phyloP scores from a whole-genome alignment of 2,113 vertebrate genomes.

The Aptenodytes patagonicus region DNA sequence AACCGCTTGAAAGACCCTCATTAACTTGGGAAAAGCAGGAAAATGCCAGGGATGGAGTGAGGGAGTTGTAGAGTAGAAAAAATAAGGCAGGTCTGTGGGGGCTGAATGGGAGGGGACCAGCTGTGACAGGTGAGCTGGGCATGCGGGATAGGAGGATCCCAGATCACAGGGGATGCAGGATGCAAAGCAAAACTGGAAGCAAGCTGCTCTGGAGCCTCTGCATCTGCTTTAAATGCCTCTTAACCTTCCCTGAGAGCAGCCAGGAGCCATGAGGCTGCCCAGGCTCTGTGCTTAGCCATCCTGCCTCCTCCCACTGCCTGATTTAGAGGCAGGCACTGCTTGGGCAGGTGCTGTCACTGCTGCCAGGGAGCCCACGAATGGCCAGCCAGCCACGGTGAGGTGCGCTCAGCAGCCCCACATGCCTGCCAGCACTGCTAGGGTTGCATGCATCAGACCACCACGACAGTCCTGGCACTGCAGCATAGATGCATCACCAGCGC shows the following conservation, averaged over 20 bases:
- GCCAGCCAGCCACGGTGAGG: rapidly evolving
- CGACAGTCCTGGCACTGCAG: neutral
- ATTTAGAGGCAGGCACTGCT: neutral
- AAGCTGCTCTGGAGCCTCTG: neutral
- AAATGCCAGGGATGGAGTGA: neutral
- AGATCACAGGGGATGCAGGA: neutral
- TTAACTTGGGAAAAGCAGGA: neutral
- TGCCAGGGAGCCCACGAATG: neutral
- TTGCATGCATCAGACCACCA: neutral
- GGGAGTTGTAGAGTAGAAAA: neutral
- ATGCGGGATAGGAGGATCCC: neutral
- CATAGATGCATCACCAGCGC: neutral
- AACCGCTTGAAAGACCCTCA: neutral
- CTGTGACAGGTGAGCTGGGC: neutral
- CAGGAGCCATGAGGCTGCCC: neutral
- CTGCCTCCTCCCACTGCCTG: neutral
- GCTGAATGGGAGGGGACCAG: neutral
- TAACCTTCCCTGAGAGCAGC: neutral
- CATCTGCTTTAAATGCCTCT: neutral
- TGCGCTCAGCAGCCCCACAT: neutral
- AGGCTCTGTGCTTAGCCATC: neutral
- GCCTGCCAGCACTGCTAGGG: neutral
- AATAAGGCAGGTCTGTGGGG: neutral
- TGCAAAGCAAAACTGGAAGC: neutral
- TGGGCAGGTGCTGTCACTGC: neutral